phyloP scores from a whole-genome alignment of 1,140 invertebrate genomes.

The Leptopilina clavipes region DNA sequence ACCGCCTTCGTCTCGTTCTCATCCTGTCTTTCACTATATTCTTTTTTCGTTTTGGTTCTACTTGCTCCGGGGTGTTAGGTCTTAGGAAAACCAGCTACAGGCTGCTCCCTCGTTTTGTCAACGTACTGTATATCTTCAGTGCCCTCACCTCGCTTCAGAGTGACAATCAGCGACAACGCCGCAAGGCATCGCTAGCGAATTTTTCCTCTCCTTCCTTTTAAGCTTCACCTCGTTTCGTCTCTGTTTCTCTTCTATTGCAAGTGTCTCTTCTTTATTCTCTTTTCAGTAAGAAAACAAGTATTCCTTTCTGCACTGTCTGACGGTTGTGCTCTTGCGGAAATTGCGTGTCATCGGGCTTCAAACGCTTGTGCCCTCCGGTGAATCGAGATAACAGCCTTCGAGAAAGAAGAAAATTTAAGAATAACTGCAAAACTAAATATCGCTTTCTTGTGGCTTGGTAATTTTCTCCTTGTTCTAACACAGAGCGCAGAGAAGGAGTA shows the following conservation, averaged over 20 bases:
- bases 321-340: conserved; percentile 32
- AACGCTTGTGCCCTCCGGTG: conserved; percentile 23
- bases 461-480: conserved; percentile 4
- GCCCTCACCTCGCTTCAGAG: conserved; percentile 30
- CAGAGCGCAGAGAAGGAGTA: neutral
- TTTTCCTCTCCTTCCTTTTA: conserved; percentile 3
- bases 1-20: neutral
- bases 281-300: conserved; percentile 35
- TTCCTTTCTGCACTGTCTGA: conserved; percentile 30
- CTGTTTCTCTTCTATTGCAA: neutral
- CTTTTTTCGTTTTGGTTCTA: conserved; percentile 10
- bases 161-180: conserved; percentile 52
- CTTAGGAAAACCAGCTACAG: conserved; percentile 29
- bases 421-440: conserved; percentile 32
- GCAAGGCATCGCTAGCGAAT: conserved; percentile 30
- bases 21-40: conserved; percentile 30
- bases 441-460: conserved; percentile 16
- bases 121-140: conserved; percentile 2
- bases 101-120: conserved; percentile 29
- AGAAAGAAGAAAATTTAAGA: conserved; percentile 29
- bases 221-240: conserved; percentile 2
- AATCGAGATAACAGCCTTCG: conserved; percentile 23
- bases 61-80: conserved; percentile 17
- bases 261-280: conserved; percentile 18
- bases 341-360: conserved; percentile 34